Evolutionary conservation across 2,797 vertebrate genomes (phyloP), one percentile per base, ranked within the genome.

Genomic region (Pelobates cultripes): DNA sequence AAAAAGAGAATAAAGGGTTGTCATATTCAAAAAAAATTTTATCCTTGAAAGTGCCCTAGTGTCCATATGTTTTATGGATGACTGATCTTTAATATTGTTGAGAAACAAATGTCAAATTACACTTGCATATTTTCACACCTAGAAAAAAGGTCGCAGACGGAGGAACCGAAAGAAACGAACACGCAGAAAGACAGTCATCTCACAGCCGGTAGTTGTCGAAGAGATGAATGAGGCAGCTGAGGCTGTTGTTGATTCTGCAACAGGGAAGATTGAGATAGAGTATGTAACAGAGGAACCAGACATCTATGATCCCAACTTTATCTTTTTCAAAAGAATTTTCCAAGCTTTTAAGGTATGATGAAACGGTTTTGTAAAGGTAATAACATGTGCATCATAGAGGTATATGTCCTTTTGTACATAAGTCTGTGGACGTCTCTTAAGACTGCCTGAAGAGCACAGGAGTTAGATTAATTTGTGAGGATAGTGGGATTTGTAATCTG

Each of bases 281-380:
- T 98, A 98, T 0, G 85, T 98, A 77, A 95, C 96, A 0, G 96
- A 97, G 85, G 96, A 97, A 85, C 96, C 96, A 0, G 95, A 97
- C 81, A 96, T 97, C 85, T 97, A 96, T 2, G 96, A 98, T 86
- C 96, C 97, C 77, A 96, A 96, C 87, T 98, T 90, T 87, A 95
- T 98, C 87, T 97, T 97, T 89, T 98, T 98, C 89, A 97, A 97
- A 90, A 94, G 95, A 85, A 96, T 98, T 81, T 97, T 98, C 43
- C 96, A 98, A 72, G 94, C 97, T 0, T 98, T 98, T 89, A 97
- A 96, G 96, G 97, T 98, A 74, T 2, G 7, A 64, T 64, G 5
- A 15, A 28, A 28, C 2, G 28, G 28, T 28, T 28, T 28, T 28
- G 28, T 28, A 28, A 28, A 28, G 2, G 28, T 28, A 28, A 28